Evolutionary conservation across 2,888 invertebrate species (phyloP), one percentile per base, ranked within the genome.

Genomic region (Lordiphosa fenestrarum): DNA sequence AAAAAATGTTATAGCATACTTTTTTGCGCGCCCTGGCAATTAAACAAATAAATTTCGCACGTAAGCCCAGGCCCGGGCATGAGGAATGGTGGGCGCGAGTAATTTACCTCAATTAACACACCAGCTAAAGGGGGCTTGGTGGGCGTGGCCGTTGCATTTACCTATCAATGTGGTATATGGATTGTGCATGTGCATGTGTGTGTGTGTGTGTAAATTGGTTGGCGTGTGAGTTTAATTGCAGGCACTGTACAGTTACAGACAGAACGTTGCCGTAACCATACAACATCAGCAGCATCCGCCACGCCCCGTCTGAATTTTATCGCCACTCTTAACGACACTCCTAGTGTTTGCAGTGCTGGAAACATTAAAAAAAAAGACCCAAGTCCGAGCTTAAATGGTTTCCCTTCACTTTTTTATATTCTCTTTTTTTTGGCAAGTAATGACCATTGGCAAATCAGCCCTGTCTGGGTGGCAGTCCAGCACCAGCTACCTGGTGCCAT

Each of bases 51-150:
- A 81, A 81, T 81, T 77, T 73, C 51, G 39, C 67, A 52, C 74
- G 68, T 78, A 71, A 75, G 73, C 69, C 82, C 12, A 4, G 21
- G 37, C 13, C 13, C n/a, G 15, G 53, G 44, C 38, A 6, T 59
- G 60, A 69, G 65, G 82, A 76, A 74, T 72, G 56, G 30, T 30
- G 30, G 30, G 30, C 30, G 64, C 71, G 33, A 44, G 78, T 84
- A 78, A 85, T 84, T 84, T 78, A 85, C 82, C 73, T 76, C 83
- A 84, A 84, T 84, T 84, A 84, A 85, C 85, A 84, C 78, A 69
- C 71, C 75, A 77, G 73, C 57, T 69, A 36, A 37, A 38, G 13
- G 39, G 21, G 19, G 39, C 19, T 51, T 21, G 41, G 41, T 54
- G 50, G 39, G 36, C 13, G 33, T 21, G 21, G 38, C 35, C 12